A percentile compares a stretch with the other conserved stretches of the same genome.
These are phyloP conservation scores for Zeus faber DNA, from an alignment of 2,113 vertebrate genomes.

Conservation along the genomic window DNA sequence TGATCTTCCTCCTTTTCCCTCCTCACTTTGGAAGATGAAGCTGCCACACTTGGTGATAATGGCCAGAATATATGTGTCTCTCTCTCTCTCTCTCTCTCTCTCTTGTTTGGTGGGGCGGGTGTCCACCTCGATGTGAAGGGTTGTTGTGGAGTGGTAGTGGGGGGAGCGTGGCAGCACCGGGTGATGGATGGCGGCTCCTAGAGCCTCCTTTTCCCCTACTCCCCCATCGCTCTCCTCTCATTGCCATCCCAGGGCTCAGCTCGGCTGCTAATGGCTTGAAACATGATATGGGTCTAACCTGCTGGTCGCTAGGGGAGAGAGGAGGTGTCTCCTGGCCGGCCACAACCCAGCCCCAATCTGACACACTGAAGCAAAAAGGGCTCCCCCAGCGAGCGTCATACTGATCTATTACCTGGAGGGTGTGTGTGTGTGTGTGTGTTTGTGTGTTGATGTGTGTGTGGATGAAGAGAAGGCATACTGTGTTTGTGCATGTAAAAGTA, in stretches of 20 bases:
- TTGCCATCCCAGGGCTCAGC: conserved; percentile 45
- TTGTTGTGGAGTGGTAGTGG: conserved; percentile 6
- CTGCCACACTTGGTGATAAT: conserved; percentile 35
- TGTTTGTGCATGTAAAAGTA: no score
- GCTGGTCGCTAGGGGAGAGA: conserved; percentile 48
- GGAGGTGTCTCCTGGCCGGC: conserved; percentile 29
- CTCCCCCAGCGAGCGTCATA: conserved; percentile 10
- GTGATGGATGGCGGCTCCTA: conserved; percentile 59
- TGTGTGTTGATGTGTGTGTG: no score
- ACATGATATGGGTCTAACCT: conserved; percentile 62
- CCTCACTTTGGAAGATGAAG: conserved; percentile 24
- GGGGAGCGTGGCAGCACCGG: conserved; percentile 25
- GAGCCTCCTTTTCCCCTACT: conserved; percentile 37
- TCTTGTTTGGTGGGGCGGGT: conserved; percentile 23
- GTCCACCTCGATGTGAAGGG: conserved; percentile 17
- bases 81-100: background rate
- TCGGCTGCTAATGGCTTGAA: conserved; percentile 72
- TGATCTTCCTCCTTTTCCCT: conserved; percentile 6
- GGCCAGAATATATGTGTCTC: conserved; percentile 20
- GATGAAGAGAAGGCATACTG: no score
- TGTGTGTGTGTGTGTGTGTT: no score
- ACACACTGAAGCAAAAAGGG: conserved; percentile 33
- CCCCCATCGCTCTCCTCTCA: conserved; percentile 40
- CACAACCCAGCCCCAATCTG: conserved; percentile 32
- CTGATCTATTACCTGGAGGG: conserved; percentile 31